Percentiles rank a stretch among this genome's conserved stretches.
These are phyloP conservation scores for Candoia aspera DNA, from an alignment of 2,113 vertebrate species.

Conservation along the genomic window DNA sequence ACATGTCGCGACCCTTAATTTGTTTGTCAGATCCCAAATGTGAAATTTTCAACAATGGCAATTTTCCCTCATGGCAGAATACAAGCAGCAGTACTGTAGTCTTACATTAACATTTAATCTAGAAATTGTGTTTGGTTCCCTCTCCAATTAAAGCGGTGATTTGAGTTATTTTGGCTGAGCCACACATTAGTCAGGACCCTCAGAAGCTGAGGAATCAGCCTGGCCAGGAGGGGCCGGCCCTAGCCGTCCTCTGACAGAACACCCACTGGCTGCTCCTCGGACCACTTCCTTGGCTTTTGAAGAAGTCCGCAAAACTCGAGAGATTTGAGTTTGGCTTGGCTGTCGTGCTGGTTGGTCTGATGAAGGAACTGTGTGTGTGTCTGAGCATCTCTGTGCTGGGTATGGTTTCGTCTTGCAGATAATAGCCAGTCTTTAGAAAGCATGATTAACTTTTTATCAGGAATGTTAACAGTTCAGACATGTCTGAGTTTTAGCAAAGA, in stretches of 20 bases:
- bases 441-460: neutral
- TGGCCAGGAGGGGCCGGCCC: neutral
- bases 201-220: slow-evolving; percentile 8
- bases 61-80: slow-evolving; percentile 47
- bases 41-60: slow-evolving; percentile 51
- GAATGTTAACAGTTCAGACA: slow-evolving; percentile 5
- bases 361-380: neutral
- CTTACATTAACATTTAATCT: slow-evolving; percentile 38
- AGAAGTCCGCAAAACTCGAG: slow-evolving; percentile 5
- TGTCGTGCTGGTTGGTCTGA: neutral
- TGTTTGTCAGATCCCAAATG: slow-evolving; percentile 64
- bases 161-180: slow-evolving; percentile 21
- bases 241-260: slow-evolving; percentile 22
- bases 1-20: slow-evolving; percentile 64
- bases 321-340: slow-evolving; percentile 11
- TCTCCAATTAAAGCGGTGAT: slow-evolving; percentile 33
- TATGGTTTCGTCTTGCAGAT: neutral
- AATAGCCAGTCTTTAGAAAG: slow-evolving; percentile 10
- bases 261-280: slow-evolving; percentile 2
- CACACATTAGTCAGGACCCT: neutral
- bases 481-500: neutral
- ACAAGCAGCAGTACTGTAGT: slow-evolving; percentile 16
- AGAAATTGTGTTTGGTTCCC: slow-evolving; percentile 36
- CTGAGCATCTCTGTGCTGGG: neutral
- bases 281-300: slow-evolving; percentile 10